A percentile compares a stretch with the other conserved stretches of the same genome.
Conservation (phyloP, 2,113 vertebrate genomes). For the Hemiscyllium ocellatum region DNA sequence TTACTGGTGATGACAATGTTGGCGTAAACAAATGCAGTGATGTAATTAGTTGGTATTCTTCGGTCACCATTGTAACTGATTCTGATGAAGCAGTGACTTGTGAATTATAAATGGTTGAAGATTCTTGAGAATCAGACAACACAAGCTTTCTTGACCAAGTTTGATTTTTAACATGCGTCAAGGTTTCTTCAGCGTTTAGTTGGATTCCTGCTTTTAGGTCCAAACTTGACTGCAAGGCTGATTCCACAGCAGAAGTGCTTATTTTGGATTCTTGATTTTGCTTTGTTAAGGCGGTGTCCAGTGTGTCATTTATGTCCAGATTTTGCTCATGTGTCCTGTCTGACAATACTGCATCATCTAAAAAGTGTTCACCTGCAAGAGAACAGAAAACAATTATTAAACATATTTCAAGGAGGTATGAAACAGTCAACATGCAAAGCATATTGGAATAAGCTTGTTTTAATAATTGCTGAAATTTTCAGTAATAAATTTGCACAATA, state of each 20-base stretch:
- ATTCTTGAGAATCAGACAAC: not conserved
- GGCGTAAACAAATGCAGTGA: not conserved
- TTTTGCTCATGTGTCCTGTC: not conserved
- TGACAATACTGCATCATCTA: not conserved
- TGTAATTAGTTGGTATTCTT: not conserved
- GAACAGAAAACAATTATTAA: not conserved
- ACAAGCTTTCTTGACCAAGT: not conserved
- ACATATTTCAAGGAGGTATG: not conserved
- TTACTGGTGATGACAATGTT: not conserved
- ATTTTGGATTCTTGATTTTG: not conserved
- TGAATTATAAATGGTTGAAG: not conserved
- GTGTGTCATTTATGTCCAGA: not conserved
- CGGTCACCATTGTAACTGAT: not conserved
- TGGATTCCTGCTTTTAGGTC: not conserved
- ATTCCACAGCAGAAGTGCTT: not conserved
- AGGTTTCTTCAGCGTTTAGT: not conserved
- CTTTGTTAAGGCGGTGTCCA: not conserved
- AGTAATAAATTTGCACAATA: not conserved
- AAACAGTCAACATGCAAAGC: not conserved
- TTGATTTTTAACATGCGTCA: not conserved
- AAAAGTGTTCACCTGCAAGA: not conserved
- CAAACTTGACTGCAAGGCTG: constrained; percentile 7
- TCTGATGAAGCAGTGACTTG: not conserved
- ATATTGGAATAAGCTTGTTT: not conserved
- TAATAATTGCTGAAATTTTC: not conserved